Percentiles rank a stretch among this genome's conserved stretches.
These are phyloP conservation scores for Numida meleagris DNA, from an alignment of 2,113 vertebrate genomes.

Conservation along the genomic window DNA sequence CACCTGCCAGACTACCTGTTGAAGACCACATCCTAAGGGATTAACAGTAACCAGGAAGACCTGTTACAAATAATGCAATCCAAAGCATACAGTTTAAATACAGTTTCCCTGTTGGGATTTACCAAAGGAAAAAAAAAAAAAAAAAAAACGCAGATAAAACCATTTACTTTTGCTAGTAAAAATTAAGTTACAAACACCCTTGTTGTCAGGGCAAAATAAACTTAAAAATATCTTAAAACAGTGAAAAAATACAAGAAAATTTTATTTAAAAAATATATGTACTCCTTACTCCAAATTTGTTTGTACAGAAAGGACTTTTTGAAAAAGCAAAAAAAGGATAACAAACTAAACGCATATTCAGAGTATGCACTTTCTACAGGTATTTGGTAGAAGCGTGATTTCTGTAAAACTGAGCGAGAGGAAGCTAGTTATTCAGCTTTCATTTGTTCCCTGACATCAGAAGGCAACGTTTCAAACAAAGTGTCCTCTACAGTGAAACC, in stretches of 20 bases:
- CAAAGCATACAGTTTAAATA: conserved; percentile 17
- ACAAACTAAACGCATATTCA: conserved; percentile 72
- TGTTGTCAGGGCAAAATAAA: conserved; percentile 70
- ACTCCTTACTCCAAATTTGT: conserved; percentile 74
- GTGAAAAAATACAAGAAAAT: conserved; percentile 78
- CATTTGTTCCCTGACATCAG: conserved; percentile 95
- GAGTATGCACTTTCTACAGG: conserved; percentile 70
- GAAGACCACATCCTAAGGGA: conserved; percentile 41
- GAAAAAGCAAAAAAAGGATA: conserved; percentile 54
- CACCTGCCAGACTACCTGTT: conserved; percentile 4
- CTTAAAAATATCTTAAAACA: conserved; percentile 74
- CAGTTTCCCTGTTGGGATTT: neutral
- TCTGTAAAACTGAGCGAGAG: conserved; percentile 67
- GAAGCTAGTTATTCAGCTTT: conserved; percentile 89
- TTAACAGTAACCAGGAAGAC: conserved; percentile 59
- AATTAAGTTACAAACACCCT: conserved; percentile 61
- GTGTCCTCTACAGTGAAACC: conserved; percentile 90
- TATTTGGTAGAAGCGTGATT: conserved; percentile 81
- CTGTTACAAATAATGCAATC: conserved; percentile 31
- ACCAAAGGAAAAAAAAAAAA: neutral
- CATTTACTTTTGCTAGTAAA: conserved; percentile 60
- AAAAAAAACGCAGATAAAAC: conserved; percentile 21
- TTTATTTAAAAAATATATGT: conserved; percentile 81
- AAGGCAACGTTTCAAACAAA: conserved; percentile 95
- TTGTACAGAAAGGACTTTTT: conserved; percentile 73